Evolutionary conservation across 2,797 vertebrate genomes (phyloP).

Genomic region (Micropoecilia bifurca): DNA sequence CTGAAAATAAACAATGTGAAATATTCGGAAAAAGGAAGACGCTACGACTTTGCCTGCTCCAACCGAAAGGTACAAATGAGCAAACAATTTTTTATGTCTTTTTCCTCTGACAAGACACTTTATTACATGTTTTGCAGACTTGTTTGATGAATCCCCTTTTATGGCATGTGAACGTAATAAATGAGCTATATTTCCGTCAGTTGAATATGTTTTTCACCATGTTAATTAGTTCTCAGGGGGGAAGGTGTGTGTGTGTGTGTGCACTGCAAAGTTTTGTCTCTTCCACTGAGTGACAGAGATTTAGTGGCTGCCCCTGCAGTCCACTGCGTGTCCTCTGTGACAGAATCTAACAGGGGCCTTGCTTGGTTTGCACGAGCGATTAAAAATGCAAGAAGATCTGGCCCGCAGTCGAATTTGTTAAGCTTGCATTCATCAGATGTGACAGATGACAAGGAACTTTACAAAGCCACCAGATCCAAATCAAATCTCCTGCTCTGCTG

Average conservation of each 20-base stretch:
- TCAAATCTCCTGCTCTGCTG: slow-evolving; percentile 43
- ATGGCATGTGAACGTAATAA: slow-evolving; percentile 3
- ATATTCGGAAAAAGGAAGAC: no score
- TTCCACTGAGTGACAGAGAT: slow-evolving; percentile 24
- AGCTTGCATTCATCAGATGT: slow-evolving; percentile 41
- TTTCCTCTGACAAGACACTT: background rate
- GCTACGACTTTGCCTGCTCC: background rate
- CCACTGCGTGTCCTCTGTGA: slow-evolving; percentile 17
- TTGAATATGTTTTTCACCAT: slow-evolving; percentile 14
- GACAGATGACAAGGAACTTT: slow-evolving; percentile 50
- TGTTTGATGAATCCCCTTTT: slow-evolving; percentile 8
- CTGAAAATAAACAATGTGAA: background rate
- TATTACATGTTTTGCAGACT: background rate
- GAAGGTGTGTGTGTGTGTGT: background rate
- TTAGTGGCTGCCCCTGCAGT: slow-evolving; percentile 13
- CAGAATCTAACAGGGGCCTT: slow-evolving; percentile 15
- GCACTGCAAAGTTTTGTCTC: slow-evolving; percentile 8
- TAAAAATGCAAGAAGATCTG: slow-evolving; percentile 30
- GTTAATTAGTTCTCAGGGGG: slow-evolving; percentile 34
- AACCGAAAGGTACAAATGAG: background rate
- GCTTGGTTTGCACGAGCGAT: slow-evolving; percentile 35
- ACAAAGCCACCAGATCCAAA: slow-evolving; percentile 37
- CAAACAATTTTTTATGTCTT: background rate
- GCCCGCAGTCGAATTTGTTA: slow-evolving; percentile 17
- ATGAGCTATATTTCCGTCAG: slow-evolving; percentile 2